Evolutionary conservation across 1,140 invertebrate genomes (phyloP).

Genomic region (Adoxophyes honmai): DNA sequence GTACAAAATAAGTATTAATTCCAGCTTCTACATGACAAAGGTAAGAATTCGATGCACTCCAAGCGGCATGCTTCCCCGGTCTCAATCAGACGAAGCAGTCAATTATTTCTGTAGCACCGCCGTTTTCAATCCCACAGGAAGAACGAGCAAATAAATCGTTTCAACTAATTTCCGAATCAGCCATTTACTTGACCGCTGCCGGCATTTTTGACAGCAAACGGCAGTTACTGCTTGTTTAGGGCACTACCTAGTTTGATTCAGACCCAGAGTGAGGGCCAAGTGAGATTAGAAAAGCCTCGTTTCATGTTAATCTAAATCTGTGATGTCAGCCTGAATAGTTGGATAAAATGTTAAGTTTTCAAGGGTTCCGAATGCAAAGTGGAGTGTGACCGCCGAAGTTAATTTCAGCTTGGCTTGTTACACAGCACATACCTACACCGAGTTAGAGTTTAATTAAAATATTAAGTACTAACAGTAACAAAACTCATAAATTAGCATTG

Average conservation of each 20-base stretch:
- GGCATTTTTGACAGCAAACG: neutral
- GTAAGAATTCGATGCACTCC: too few species aligned
- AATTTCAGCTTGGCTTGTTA: too few species aligned
- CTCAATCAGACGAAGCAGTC: too few species aligned
- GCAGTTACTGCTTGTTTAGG: constrained; percentile 8
- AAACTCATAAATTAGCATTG: neutral
- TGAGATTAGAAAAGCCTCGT: neutral
- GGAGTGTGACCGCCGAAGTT: too few species aligned
- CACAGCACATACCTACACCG: neutral
- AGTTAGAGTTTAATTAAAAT: neutral
- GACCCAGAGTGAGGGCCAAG: neutral
- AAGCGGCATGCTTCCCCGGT: too few species aligned
- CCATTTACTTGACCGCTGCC: neutral
- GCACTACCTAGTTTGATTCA: neutral
- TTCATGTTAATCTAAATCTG: neutral
- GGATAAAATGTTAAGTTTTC: too few species aligned
- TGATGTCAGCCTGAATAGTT: too few species aligned
- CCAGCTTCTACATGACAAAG: too few species aligned
- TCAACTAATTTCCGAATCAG: constrained; percentile 3
- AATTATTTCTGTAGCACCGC: too few species aligned
- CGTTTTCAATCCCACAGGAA: neutral
- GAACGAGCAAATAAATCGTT: constrained; percentile 1
- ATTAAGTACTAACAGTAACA: neutral
- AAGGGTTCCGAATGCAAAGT: too few species aligned
- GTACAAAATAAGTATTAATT: too few species aligned